Evolutionary conservation across 2,113 vertebrate genomes (phyloP), one percentile per base, ranked within the genome.

Genomic region (Drymodes brunneopygia): DNA sequence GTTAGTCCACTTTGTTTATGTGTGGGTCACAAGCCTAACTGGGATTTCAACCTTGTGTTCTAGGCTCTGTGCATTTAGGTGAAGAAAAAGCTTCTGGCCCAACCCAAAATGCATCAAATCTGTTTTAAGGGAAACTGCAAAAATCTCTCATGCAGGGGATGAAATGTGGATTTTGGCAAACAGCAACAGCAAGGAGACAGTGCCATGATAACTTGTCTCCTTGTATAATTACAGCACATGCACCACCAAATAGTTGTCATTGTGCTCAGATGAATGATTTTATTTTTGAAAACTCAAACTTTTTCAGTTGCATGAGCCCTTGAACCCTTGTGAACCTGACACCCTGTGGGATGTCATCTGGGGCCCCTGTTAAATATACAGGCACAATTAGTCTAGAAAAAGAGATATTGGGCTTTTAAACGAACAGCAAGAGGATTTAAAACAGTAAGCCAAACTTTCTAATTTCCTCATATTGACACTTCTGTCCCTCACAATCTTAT

Each of bases 391-490:
- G 56, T 78, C 84, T 66, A 70, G 57, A 84, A 91, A 79, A 92
- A 85, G 38, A 67, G 50, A 29, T 81, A 69, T 16, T 72, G 50
- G 91, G 67, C 92, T 96, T 94, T 96, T 94, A 94, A 57, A 90
- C 74, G 86, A 85, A 82, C 75, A 85, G 83, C 89, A 86, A 94
- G 88, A 95, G 87, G 95, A 91, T 96, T 97, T 96, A 92, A 94
- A 97, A 95, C 72, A 85, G 96, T 97, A 97, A 97, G 96, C 85
- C 92, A 94, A 97, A 97, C 97, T 97, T 98, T 98, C 96, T 97
- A 85, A 97, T 98, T 99, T 98, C 96, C 96, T 97, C 96, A 97
- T 97, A 97, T 98, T 98, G 98, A 98, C 98, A 98, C 97, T 97
- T 95, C 95, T 98, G 97, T 98, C 98, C 98, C 93, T 84, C 96